Evolutionary conservation across 1,140 invertebrate genomes (phyloP).

Genomic region (Octopus bimaculoides): DNA sequence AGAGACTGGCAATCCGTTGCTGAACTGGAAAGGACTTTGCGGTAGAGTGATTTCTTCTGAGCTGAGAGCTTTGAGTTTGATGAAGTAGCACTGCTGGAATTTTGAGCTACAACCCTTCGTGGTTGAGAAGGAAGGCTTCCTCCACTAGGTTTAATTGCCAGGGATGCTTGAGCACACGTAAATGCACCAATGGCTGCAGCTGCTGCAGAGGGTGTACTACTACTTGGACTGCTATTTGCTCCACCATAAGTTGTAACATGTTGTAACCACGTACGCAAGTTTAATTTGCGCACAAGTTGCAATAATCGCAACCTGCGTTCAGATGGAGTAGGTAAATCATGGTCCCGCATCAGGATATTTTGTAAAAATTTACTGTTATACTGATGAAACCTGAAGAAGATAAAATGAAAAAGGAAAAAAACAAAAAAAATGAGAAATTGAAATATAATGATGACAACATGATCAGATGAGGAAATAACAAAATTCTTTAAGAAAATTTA

Average conservation of each 20-base stretch:
- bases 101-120: too few relatives aligned
- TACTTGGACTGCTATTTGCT: neutral
- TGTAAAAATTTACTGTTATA: neutral
- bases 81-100: too few relatives aligned
- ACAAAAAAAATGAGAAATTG: neutral
- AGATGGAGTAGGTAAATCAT: conserved; percentile 1
- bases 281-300: neutral
- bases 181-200: conserved; percentile 8
- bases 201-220: neutral
- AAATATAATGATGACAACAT: too few relatives aligned
- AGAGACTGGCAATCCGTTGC: too few relatives aligned
- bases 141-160: neutral
- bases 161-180: neutral
- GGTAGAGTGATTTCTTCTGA: too few relatives aligned
- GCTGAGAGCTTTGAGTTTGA: too few relatives aligned
- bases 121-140: too few relatives aligned
- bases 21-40: too few relatives aligned
- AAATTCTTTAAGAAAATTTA: too few relatives aligned
- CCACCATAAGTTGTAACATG: conserved; percentile 2
- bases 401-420: neutral
- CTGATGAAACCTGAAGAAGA: neutral
- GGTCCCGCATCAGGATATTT: conserved; percentile 1
- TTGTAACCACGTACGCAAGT: neutral
- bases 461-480: too few relatives aligned
- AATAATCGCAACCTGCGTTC: neutral